These are phyloP conservation scores for Hermaeophaga mercurialis DNA, from an alignment of 2,888 invertebrate genomes.

Conservation along the genomic window DNA sequence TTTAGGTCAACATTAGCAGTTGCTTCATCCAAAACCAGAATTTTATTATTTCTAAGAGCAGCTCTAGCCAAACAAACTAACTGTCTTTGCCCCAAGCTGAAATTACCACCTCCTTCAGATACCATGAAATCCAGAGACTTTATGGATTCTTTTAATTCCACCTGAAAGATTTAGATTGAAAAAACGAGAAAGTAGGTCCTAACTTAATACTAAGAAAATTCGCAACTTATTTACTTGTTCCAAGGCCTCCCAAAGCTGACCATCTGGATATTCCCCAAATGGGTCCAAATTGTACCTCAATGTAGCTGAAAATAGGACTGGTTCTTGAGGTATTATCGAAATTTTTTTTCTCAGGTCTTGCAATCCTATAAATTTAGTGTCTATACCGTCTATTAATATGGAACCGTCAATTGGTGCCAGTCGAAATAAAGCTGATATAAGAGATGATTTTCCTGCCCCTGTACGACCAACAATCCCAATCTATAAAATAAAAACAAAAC, in stretches of 20 bases:
- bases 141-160: conserved; percentile 76
- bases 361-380: conserved; percentile 72
- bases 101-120: conserved; percentile 79
- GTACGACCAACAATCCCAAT: conserved; percentile 87
- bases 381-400: conserved; percentile 76
- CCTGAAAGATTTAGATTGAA: conserved; percentile 56
- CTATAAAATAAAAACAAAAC: conserved; percentile 56
- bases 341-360: conserved; percentile 79
- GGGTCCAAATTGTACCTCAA: conserved; percentile 86
- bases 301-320: conserved; percentile 82
- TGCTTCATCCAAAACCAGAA: conserved; percentile 87
- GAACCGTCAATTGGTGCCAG: conserved; percentile 78
- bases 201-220: too few relatives aligned
- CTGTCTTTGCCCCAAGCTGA: conserved; percentile 88
- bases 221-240: conserved; percentile 65
- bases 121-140: conserved; percentile 68
- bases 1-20: conserved; percentile 89
- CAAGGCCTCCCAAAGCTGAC: conserved; percentile 76
- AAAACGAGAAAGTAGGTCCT: too few relatives aligned
- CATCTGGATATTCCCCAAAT: conserved; percentile 74
- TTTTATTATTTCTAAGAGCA: conserved; percentile 75
- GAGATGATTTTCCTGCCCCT: conserved; percentile 85
- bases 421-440: conserved; percentile 83
- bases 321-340: conserved; percentile 93
- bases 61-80: conserved; percentile 86